These are phyloP conservation scores for Pagetopsis macropterus DNA, from an alignment of 2,797 vertebrate genomes.

Conservation along the genomic window DNA sequence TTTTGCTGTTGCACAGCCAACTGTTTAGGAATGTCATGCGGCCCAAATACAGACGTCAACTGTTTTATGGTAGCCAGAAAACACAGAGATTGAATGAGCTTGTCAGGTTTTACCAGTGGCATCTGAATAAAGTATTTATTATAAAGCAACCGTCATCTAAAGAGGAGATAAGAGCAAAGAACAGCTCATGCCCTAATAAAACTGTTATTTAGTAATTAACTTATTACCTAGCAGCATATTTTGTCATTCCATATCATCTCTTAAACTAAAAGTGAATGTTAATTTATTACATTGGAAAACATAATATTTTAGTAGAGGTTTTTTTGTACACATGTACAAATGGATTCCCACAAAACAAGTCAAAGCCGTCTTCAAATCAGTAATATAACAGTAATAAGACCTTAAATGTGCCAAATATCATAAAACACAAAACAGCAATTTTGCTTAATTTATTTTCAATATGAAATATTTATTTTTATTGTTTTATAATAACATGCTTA, in stretches of 20 bases:
- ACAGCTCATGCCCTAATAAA: slow-evolving; percentile 23
- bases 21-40: slow-evolving; percentile 28
- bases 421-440: slow-evolving; percentile 33
- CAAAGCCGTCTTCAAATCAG: slow-evolving; percentile 7
- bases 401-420: slow-evolving; percentile 65
- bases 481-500: slow-evolving; percentile 28
- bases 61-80: slow-evolving; percentile 11
- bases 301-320: slow-evolving; percentile 23
- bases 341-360: slow-evolving; percentile 8
- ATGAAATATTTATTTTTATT: background rate
- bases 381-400: background rate
- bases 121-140: slow-evolving; percentile 32
- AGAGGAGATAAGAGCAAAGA: slow-evolving; percentile 30
- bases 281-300: slow-evolving; percentile 34
- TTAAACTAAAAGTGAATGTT: slow-evolving; percentile 26
- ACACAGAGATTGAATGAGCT: slow-evolving; percentile 22
- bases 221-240: slow-evolving; percentile 22
- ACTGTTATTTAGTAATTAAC: slow-evolving; percentile 17
- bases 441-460: slow-evolving; percentile 33
- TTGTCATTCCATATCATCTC: slow-evolving; percentile 9
- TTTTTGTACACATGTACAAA: background rate
- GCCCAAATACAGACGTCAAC: slow-evolving; percentile 23
- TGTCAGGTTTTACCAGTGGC: slow-evolving; percentile 25
- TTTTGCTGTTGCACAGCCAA: slow-evolving; percentile 41
- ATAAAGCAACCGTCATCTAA: slow-evolving; percentile 12